phyloP scores from a whole-genome alignment of 1,140 invertebrate species.

The Chironomus striatipennis region DNA sequence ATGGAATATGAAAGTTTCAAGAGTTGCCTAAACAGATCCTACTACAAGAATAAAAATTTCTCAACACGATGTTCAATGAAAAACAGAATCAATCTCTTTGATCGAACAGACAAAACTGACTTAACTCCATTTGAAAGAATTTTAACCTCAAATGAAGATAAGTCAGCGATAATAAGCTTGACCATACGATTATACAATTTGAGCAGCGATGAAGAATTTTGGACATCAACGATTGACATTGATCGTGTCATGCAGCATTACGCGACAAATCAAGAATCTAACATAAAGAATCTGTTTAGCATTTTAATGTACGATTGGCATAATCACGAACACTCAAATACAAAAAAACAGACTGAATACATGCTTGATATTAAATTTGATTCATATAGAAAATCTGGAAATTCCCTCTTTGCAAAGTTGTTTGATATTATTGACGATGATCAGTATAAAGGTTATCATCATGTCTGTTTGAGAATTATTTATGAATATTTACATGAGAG shows the following conservation, averaged over 20 bases:
- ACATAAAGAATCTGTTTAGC: background rate
- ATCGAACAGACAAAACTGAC: too few relatives aligned
- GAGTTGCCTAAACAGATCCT: too few relatives aligned
- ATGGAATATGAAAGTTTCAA: too few relatives aligned
- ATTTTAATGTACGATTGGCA: background rate
- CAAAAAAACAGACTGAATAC: background rate
- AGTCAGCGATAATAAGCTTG: background rate
- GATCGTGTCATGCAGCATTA: background rate
- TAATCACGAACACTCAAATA: background rate
- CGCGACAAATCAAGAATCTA: background rate
- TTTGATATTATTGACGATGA: background rate
- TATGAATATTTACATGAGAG: background rate
- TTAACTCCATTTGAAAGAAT: background rate
- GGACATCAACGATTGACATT: background rate
- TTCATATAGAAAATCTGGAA: background rate
- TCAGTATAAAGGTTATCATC: background rate
- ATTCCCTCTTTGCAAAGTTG: background rate
- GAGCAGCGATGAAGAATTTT: background rate
- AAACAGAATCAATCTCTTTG: too few relatives aligned
- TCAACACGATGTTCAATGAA: too few relatives aligned
- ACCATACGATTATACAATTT: background rate
- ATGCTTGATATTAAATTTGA: background rate
- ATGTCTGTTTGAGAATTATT: background rate
- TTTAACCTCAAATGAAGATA: background rate
- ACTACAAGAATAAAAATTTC: too few relatives aligned